Evolutionary conservation across 2,888 invertebrate species (phyloP).

Genomic region (Ormyrus thymus): DNA sequence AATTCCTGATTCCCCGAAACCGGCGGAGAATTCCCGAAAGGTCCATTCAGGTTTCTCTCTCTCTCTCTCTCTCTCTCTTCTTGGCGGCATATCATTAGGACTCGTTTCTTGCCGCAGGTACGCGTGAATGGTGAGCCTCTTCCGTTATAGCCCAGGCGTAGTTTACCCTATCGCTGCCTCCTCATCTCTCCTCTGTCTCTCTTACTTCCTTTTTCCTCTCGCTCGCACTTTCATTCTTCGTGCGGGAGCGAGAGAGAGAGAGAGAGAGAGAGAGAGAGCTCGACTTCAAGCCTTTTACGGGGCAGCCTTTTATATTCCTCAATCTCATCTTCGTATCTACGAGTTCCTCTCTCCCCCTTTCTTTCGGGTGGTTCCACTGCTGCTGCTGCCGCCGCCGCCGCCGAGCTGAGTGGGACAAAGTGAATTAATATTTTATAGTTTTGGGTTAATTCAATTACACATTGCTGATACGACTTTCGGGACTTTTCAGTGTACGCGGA

Average conservation of each 20-base stretch:
- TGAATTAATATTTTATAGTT: slow-evolving; percentile 54
- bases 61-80: no score
- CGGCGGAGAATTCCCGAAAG: slow-evolving; percentile 75
- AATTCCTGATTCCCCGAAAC: slow-evolving; percentile 75
- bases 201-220: slow-evolving; percentile 40
- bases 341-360: slow-evolving; percentile 9
- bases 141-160: slow-evolving; percentile 25
- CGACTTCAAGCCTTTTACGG: slow-evolving; percentile 40
- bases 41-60: slow-evolving; percentile 66
- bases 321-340: slow-evolving; percentile 55
- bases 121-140: slow-evolving; percentile 70
- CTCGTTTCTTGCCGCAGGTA: slow-evolving; percentile 68
- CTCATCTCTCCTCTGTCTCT: slow-evolving; percentile 12
- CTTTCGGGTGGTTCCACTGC: slow-evolving; percentile 4
- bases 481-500: not conserved
- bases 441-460: slow-evolving; percentile 42
- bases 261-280: no score
- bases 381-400: not conserved
- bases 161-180: no score
- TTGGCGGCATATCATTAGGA: slow-evolving; percentile 73
- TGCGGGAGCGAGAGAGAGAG: not conserved
- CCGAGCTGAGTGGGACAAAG: slow-evolving; percentile 49
- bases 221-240: slow-evolving; percentile 22
- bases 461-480: not conserved
- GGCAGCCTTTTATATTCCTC: slow-evolving; percentile 51